phyloP scores from a whole-genome alignment of 1,140 invertebrate species.

The Orchestia grillus region DNA sequence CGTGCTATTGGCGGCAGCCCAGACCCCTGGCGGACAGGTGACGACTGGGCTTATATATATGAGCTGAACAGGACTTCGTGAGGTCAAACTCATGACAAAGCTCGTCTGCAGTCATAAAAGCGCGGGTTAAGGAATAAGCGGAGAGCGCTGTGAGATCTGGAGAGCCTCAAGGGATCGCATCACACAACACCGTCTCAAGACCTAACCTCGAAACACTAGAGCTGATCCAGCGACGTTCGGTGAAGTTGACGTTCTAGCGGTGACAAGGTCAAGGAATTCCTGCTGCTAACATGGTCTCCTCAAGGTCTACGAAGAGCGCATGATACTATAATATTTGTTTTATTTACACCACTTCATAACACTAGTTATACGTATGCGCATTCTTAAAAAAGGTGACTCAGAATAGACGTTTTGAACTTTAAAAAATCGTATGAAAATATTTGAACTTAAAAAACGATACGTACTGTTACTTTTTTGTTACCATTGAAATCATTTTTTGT shows the following conservation, averaged over 20 bases:
- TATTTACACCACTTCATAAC: neutral
- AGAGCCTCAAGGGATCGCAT: neutral
- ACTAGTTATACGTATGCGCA: too few relatives aligned
- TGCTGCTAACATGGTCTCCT: neutral
- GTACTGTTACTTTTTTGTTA: too few relatives aligned
- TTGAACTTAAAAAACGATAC: too few relatives aligned
- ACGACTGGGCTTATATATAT: neutral
- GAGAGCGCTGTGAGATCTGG: neutral
- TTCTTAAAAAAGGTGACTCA: too few relatives aligned
- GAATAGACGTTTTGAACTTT: neutral
- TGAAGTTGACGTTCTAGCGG: too few relatives aligned
- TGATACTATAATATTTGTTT: neutral
- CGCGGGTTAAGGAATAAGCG: neutral
- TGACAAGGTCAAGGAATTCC: neutral
- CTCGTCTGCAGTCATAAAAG: slow-evolving; percentile 30
- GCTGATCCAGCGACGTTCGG: neutral
- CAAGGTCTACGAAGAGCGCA: neutral
- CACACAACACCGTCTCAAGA: neutral
- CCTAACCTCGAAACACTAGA: neutral
- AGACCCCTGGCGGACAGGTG: neutral
- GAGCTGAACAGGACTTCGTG: neutral
- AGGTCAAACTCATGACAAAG: slow-evolving; percentile 25
- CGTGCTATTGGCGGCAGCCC: too few relatives aligned
- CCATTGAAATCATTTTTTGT: too few relatives aligned
- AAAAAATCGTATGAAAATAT: too few relatives aligned